Percentiles rank a stretch among this genome's conserved stretches.
phyloP scores from a whole-genome alignment of 2,888 invertebrate species.

The Trilocha varians region DNA sequence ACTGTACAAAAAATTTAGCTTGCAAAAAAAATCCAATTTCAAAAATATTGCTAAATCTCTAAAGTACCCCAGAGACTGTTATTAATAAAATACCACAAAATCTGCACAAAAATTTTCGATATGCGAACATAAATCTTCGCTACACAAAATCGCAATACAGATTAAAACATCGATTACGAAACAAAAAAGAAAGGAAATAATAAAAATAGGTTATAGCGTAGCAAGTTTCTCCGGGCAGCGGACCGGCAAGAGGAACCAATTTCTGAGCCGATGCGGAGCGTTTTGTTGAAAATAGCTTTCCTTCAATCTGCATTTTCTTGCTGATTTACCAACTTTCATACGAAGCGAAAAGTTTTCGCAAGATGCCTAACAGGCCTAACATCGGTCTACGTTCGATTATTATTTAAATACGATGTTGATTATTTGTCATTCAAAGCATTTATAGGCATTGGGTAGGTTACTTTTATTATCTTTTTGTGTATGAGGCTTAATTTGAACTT shows the following conservation, averaged over 20 bases:
- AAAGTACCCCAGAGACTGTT: no score
- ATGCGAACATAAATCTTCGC: no score
- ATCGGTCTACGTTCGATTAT: slow-evolving; percentile 47
- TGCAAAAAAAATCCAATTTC: no score
- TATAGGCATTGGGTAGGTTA: background rate
- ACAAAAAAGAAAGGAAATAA: slow-evolving; percentile 55
- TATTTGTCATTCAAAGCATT: background rate
- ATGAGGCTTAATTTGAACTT: no score
- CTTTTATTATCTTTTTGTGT: no score
- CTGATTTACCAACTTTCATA: slow-evolving; percentile 72
- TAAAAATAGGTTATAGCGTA: slow-evolving; percentile 64
- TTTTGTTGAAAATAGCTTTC: slow-evolving; percentile 73
- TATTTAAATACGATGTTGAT: slow-evolving; percentile 28
- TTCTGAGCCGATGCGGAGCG: slow-evolving; percentile 67
- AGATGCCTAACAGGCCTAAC: slow-evolving; percentile 39
- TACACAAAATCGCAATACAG: slow-evolving; percentile 33
- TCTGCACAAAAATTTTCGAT: background rate
- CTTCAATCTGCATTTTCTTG: slow-evolving; percentile 74
- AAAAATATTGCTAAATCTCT: no score
- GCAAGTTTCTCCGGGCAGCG: slow-evolving; percentile 62
- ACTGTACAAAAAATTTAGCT: background rate
- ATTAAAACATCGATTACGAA: slow-evolving; percentile 55
- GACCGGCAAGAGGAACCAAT: slow-evolving; percentile 67
- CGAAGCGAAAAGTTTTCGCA: slow-evolving; percentile 40
- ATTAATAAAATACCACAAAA: no score